These are phyloP conservation scores for Lucifuga dentata DNA, from an alignment of 2,113 vertebrate species.

Conservation along the genomic window DNA sequence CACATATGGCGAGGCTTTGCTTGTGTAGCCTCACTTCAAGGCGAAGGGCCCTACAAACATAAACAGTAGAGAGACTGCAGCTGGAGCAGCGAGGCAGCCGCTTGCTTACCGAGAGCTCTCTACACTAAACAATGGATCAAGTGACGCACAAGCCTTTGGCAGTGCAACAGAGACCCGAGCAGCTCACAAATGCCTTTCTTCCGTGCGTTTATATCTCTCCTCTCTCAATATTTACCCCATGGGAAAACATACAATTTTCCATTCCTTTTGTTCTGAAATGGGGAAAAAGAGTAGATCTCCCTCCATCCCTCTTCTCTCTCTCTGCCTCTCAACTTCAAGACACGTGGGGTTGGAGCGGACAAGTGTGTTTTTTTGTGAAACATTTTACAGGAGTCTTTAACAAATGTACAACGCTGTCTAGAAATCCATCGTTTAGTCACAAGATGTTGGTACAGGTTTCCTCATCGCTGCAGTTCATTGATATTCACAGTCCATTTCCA, in stretches of 20 bases:
- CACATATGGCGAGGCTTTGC: conserved; percentile 79
- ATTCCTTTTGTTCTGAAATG: conserved; percentile 61
- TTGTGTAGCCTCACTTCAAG: conserved; percentile 82
- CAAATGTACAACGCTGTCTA: not conserved
- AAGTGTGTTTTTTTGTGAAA: conserved; percentile 39
- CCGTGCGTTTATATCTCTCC: conserved; percentile 69
- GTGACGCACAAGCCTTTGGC: conserved; percentile 80
- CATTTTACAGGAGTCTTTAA: not conserved
- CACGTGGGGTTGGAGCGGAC: conserved; percentile 35
- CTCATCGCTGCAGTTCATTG: conserved; percentile 30
- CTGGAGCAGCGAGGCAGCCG: conserved; percentile 73
- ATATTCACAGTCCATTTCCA: conserved; percentile 51
- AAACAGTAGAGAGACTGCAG: conserved; percentile 81
- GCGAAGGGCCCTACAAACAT: conserved; percentile 79
- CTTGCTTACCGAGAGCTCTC: conserved; percentile 79
- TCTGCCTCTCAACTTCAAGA: conserved; percentile 23
- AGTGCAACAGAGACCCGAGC: conserved; percentile 74
- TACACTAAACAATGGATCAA: conserved; percentile 84
- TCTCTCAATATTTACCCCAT: conserved; percentile 83
- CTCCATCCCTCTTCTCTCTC: not conserved
- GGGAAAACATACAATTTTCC: conserved; percentile 72
- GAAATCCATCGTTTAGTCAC: not conserved
- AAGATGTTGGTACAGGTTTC: conserved; percentile 8
- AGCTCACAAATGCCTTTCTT: conserved; percentile 64
- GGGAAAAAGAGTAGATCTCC: conserved; percentile 39